Evolutionary conservation across 1,140 invertebrate genomes (phyloP), one percentile per base, ranked within the genome.

Genomic region (Colletes latitarsis): DNA sequence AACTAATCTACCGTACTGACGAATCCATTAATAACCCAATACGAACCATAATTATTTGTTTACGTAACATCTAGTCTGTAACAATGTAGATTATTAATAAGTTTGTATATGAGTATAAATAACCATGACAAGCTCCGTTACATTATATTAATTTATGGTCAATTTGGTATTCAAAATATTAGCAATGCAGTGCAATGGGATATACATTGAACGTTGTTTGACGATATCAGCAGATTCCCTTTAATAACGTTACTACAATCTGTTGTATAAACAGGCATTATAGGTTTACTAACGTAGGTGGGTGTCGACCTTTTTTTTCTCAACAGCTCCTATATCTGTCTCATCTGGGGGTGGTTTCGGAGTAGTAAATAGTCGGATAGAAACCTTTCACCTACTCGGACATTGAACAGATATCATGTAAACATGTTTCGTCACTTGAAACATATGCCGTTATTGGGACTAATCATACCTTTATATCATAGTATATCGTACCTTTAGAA

Each of bases 301-400:
- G 53, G 30, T 67, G 30, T 55, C 46, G 30, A 75, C 14, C 55
- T 75, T 80, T 75, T 39, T 68, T 46, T 41, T 67, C 62, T 49
- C 17, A 39, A 4, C 53, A n/a, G 66, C 62, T 62, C 43, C 49
- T 74, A 39, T 41, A 41, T 49, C 53, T 74, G 14, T 6, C 15
- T 3, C 62, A 41, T 74, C 49, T 80, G 67, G 71, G 21, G 62
- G 8, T 52, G 52, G 21, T 21, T 46, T 66, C 19, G n/a, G n/a
- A 17, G 41, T 58, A 58, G 30, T 66, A 66, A 79, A 74, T 19
- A 19, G 4, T 46, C 41, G 52, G 52, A 57, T 46, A 66, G 52
- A 74, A 78, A 73, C 52, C 70, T 79, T 66, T 60, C 41, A 17
- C 21, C 43, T 39, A 52, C 21, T 58, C 41, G 21, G 46, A 60